Evolutionary conservation across 2,797 vertebrate genomes (phyloP).

Genomic region (Fistularia commersonii): DNA sequence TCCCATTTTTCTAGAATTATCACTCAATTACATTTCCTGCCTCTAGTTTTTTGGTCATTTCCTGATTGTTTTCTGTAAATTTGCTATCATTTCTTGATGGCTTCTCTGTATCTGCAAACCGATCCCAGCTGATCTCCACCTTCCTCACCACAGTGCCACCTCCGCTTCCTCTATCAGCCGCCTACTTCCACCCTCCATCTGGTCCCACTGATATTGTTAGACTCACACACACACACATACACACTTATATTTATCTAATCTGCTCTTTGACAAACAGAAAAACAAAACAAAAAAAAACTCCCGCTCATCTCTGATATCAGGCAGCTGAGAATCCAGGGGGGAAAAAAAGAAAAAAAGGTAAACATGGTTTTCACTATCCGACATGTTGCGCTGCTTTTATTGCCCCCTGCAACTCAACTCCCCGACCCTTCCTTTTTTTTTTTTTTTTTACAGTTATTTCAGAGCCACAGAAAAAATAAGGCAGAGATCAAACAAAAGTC

Average conservation of each 20-base stretch:
- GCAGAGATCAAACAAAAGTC: slow-evolving; percentile 46
- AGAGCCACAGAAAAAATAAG: slow-evolving; percentile 18
- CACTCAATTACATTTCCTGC: too few relatives aligned
- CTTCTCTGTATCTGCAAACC: too few relatives aligned
- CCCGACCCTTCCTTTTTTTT: slow-evolving; percentile 9
- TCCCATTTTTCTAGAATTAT: too few relatives aligned
- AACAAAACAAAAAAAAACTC: slow-evolving; percentile 30
- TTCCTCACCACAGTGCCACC: slow-evolving; percentile 24
- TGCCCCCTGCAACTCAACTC: slow-evolving; percentile 29
- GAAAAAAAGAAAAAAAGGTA: slow-evolving; percentile 38
- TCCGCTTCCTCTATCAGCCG: slow-evolving; percentile 55
- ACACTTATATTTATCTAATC: slow-evolving; percentile 46
- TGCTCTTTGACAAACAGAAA: slow-evolving; percentile 24
- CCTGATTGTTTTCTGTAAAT: too few relatives aligned
- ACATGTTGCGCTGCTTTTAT: slow-evolving; percentile 16
- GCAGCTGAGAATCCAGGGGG: slow-evolving; percentile 22
- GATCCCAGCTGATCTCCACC: slow-evolving; percentile 28
- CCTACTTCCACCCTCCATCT: slow-evolving; percentile 60
- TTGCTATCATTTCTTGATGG: too few relatives aligned
- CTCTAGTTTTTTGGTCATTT: too few relatives aligned
- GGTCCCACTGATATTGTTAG: slow-evolving; percentile 57
- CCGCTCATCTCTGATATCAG: slow-evolving; percentile 47
- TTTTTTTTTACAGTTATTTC: too few relatives aligned
- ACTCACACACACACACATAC: background rate
- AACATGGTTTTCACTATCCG: slow-evolving; percentile 42